phyloP scores from a whole-genome alignment of 2,797 vertebrate genomes.

The Alfaro cultratus region DNA sequence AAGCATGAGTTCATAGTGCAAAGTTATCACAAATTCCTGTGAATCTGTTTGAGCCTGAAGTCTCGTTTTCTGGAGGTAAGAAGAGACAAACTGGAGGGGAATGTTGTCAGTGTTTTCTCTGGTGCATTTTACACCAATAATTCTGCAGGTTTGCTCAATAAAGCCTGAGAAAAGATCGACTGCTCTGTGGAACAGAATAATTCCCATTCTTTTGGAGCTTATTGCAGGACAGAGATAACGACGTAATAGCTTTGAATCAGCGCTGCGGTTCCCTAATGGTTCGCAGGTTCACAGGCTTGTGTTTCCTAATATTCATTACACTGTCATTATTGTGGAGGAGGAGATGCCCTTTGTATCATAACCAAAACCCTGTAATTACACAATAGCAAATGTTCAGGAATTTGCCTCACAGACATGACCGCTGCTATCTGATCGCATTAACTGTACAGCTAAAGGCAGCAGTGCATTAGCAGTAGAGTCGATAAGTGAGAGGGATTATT shows the following conservation, averaged over 20 bases:
- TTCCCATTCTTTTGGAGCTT: constrained; percentile 27
- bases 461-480: constrained; percentile 19
- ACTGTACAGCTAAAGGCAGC: constrained; percentile 28
- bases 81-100: background rate
- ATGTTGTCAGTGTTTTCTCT: background rate
- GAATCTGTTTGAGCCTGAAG: background rate
- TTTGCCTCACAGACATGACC: constrained; percentile 12
- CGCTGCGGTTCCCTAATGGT: constrained; percentile 30
- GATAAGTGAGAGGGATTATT: constrained; percentile 29
- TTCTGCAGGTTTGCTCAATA: constrained; percentile 1
- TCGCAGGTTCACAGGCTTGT: constrained; percentile 24
- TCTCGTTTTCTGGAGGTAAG: background rate
- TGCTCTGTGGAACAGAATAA: constrained; percentile 25
- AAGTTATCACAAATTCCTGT: background rate
- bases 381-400: constrained; percentile 36
- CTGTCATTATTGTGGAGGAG: constrained; percentile 32
- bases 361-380: constrained; percentile 50
- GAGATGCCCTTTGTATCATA: constrained; percentile 34
- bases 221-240: constrained; percentile 46
- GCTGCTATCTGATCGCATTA: constrained; percentile 28
- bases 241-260: constrained; percentile 41
- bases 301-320: constrained; percentile 39
- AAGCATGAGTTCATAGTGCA: background rate
- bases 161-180: constrained; percentile 15
- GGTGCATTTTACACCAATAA: background rate